Conservation (phyloP, 1,140 invertebrate genomes). For the Drosophila kanapiae region DNA sequence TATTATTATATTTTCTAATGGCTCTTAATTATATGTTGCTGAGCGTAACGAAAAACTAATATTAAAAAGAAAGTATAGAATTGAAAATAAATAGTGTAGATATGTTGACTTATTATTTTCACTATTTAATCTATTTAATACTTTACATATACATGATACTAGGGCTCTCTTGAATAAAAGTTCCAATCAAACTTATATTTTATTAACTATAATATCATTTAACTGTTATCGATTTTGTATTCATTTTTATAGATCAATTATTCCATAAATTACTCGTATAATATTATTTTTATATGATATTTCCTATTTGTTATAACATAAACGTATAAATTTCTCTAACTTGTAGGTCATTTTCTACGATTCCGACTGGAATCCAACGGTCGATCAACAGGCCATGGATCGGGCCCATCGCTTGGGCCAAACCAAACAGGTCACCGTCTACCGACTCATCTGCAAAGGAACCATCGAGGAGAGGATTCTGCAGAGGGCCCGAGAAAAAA, state of each 20-base stretch:
- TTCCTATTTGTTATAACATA: too few species aligned
- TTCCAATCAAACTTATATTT: too few species aligned
- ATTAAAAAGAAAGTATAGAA: neutral
- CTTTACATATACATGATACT: too few species aligned
- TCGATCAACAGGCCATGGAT: constrained; percentile 98
- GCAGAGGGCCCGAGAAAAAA: constrained; percentile 95
- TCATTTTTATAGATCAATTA: too few species aligned
- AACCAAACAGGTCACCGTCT: constrained; percentile 96
- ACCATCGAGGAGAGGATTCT: constrained; percentile 96
- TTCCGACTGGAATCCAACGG: constrained; percentile 99
- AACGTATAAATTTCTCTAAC: neutral
- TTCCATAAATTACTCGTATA: too few species aligned
- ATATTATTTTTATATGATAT: too few species aligned
- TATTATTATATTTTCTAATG: constrained; percentile 4
- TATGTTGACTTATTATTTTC: too few species aligned
- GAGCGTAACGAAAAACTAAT: neutral
- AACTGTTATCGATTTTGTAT: too few species aligned
- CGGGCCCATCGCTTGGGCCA: constrained; percentile 95
- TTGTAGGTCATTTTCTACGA: constrained; percentile 99
- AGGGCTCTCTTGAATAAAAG: too few species aligned
- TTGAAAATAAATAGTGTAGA: neutral
- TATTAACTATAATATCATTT: too few species aligned
- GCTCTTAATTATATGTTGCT: neutral
- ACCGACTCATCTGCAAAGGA: constrained; percentile 95
- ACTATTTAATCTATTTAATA: too few species aligned